Percentiles rank a stretch among this genome's conserved stretches.
These are phyloP conservation scores for Sebastes steindachneri DNA, from an alignment of 2,797 vertebrate genomes.

Conservation along the genomic window DNA sequence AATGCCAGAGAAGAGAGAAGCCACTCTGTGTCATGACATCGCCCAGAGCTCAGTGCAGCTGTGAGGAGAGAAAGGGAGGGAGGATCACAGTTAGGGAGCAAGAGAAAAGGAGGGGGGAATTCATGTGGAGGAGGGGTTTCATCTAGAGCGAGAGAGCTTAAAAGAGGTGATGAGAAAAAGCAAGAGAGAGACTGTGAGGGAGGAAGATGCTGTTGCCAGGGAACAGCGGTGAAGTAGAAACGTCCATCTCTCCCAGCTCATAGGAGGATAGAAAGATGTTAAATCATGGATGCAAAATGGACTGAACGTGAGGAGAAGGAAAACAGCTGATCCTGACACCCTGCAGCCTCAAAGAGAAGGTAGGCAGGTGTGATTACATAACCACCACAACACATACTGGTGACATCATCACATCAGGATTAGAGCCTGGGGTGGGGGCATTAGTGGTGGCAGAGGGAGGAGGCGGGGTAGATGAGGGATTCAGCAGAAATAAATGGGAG, in stretches of 20 bases:
- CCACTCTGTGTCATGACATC: conserved; percentile 54
- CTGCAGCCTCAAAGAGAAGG: conserved; percentile 47
- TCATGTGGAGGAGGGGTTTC: conserved; percentile 68
- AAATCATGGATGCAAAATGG: conserved; percentile 24
- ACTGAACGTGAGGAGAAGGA: conserved; percentile 22
- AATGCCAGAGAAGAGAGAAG: conserved; percentile 34
- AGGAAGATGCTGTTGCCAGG: conserved; percentile 84
- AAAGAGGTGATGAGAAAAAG: conserved; percentile 49
- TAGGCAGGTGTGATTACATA: conserved; percentile 76
- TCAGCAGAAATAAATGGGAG: conserved; percentile 19
- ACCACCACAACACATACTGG: conserved; percentile 60
- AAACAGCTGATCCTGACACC: conserved; percentile 38
- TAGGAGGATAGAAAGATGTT: conserved; percentile 15
- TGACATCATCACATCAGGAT: conserved; percentile 79
- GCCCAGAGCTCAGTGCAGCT: conserved; percentile 70
- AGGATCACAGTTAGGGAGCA: conserved; percentile 12
- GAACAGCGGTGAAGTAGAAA: conserved; percentile 70
- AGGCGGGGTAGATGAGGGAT: not conserved
- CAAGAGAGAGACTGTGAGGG: conserved; percentile 27
- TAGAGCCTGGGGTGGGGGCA: conserved; percentile 59
- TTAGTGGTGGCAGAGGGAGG: conserved; percentile 39
- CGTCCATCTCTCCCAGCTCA: conserved; percentile 56
- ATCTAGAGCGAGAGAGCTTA: conserved; percentile 56
- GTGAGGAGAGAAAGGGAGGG: conserved; percentile 22
- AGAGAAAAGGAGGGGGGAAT: conserved; percentile 43